A percentile compares a stretch with the other conserved stretches of the same genome.
These are phyloP conservation scores for Melolontha melolontha DNA, from an alignment of 2,888 invertebrate species.

Conservation along the genomic window DNA sequence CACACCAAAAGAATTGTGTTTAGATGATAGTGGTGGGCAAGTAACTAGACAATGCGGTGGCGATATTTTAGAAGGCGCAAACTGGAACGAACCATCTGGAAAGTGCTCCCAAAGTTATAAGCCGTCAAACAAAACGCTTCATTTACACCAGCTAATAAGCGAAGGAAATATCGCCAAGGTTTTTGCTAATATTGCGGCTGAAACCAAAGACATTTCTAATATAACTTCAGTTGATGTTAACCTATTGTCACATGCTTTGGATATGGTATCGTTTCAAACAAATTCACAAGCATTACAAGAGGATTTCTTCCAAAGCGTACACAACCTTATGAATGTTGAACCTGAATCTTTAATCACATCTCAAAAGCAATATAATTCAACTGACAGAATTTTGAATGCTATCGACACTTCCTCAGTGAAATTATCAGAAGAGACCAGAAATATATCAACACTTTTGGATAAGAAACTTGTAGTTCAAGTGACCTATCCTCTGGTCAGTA, in stretches of 20 bases:
- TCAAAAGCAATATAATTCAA: conserved; percentile 25
- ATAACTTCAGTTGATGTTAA: conserved; percentile 30
- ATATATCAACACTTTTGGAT: background rate
- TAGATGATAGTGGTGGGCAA: conserved; percentile 11
- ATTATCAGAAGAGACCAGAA: conserved; percentile 16
- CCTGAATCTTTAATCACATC: conserved; percentile 4
- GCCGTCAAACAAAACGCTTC: background rate
- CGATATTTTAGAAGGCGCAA: conserved; percentile 15
- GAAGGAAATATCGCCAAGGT: conserved; percentile 4
- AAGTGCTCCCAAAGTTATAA: conserved; percentile 4
- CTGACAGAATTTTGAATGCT: conserved; percentile 35
- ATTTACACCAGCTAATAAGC: conserved; percentile 3
- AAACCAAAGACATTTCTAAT: conserved; percentile 1
- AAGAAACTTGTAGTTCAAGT: conserved; percentile 16
- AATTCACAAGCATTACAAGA: background rate
- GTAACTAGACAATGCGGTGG: conserved; percentile 31
- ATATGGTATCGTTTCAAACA: conserved; percentile 2
- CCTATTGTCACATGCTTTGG: conserved; percentile 13
- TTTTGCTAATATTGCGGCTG: conserved; percentile 1
- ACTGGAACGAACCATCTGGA: conserved; percentile 19
- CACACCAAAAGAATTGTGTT: conserved; percentile 18
- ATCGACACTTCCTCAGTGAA: conserved; percentile 25
- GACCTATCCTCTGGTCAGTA: conserved; percentile 6
- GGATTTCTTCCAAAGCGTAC: conserved; percentile 19
- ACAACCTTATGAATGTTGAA: conserved; percentile 29